Base-by-base conservation (phyloP, 2,797 vertebrate genomes). In the Eulemur albifrons region DNA sequence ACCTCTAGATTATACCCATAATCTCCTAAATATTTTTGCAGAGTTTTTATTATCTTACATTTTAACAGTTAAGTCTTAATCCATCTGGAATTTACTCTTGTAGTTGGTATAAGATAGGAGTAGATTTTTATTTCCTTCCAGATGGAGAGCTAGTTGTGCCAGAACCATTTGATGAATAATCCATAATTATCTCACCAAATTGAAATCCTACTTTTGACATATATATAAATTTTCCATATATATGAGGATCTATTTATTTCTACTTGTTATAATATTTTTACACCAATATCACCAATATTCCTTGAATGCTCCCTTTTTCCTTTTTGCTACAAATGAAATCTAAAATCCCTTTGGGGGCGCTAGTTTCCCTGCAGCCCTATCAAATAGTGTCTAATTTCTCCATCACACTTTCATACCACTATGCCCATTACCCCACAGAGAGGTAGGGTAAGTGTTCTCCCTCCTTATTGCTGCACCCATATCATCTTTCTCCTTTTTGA, bases 51-150 rank as follows among this genome's bases (percentile, higher is more conserved):
- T 40, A 84, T 57, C 25, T 50, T 61, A 59, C 27, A 45, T 40
- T 70, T 69, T 61, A 86, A 80, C 59, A 69, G 50, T 13, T 82
- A 77, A 43, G 27, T 32, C 25, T 88, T 43, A 69, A 14, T 90
- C 15, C 23, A 38, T 72, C 43, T 70, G 50, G 5, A 40, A 88
- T 63, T 91, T 57, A 35, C 61, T 63, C 63, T 83, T n/a, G 15
- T 82, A 59, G 52, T 94, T 32, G n/a, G 14, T 75, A 43, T 73
- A 88, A 43, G 17, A 83, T 30, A 25, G 40, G 7, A 7, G n/a
- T 30, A 25, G 20, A n/a, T 85, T 94, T 94, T 72, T 35, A 89
- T 94, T 90, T 81, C 18, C 50, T 93, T 85, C 27, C 15, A 63
- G 14, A 40, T n/a, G 45, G 15, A 79, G 35, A 72, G 12, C 15